phyloP scores from a whole-genome alignment of 1,140 invertebrate species.

The Pachyrhynchus sulphureomaculatus region DNA sequence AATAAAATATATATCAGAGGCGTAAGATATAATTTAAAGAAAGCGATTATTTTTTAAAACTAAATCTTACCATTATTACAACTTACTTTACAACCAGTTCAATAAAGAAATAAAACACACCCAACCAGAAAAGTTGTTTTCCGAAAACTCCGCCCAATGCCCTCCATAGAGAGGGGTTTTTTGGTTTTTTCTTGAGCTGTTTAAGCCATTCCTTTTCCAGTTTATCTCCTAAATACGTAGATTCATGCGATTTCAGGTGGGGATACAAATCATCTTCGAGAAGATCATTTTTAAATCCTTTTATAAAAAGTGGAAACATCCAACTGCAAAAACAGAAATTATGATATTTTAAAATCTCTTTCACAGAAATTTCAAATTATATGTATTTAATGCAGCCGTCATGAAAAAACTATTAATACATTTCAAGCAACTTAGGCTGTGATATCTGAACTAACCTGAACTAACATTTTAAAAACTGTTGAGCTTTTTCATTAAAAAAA shows the following conservation, averaged over 20 bases:
- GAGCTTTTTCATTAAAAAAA: no score
- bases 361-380: no score
- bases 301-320: constrained; percentile 43
- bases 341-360: no score
- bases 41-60: background rate
- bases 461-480: no score
- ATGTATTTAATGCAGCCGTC: no score
- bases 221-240: constrained; percentile 54
- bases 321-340: constrained; percentile 48
- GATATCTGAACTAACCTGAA: no score
- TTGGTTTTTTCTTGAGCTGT: constrained; percentile 40
- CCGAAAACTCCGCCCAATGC: constrained; percentile 34
- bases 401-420: no score
- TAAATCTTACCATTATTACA: background rate
- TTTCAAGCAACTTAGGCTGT: no score
- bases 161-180: constrained; percentile 46
- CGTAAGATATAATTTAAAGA: background rate
- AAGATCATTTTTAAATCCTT: constrained; percentile 33
- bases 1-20: no score
- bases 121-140: constrained; percentile 27
- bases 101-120: constrained; percentile 19
- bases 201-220: constrained; percentile 58
- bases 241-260: constrained; percentile 32
- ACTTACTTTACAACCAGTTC: constrained; percentile 45
- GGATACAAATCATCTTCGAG: constrained; percentile 37